phyloP scores from a whole-genome alignment of 2,888 invertebrate genomes.

The Alsophila aescularia region DNA sequence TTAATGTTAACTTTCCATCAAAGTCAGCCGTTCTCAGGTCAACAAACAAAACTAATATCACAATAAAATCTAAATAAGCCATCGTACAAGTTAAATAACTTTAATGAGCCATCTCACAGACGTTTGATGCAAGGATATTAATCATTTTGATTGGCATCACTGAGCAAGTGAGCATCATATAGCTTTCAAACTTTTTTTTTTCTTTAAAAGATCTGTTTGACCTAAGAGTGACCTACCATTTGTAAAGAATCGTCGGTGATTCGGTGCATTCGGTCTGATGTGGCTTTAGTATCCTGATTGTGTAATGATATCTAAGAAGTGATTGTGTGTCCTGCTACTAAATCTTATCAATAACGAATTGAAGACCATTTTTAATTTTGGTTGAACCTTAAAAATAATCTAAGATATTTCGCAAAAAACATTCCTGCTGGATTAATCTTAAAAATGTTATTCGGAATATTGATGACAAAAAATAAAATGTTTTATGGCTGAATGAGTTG shows the following conservation, averaged over 20 bases:
- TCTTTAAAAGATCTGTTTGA: slow-evolving; percentile 38
- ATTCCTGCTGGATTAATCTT: too few species aligned
- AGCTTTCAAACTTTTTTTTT: slow-evolving; percentile 38
- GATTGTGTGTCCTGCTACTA: too few species aligned
- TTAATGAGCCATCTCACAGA: slow-evolving; percentile 50
- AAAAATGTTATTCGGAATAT: too few species aligned
- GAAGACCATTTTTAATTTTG: too few species aligned
- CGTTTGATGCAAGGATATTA: slow-evolving; percentile 49
- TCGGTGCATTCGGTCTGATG: slow-evolving; percentile 2
- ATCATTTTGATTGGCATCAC: slow-evolving; percentile 67
- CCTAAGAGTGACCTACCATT: slow-evolving; percentile 49
- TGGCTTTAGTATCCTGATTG: slow-evolving; percentile 2
- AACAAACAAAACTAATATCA: slow-evolving; percentile 16
- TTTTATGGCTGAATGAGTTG: too few species aligned
- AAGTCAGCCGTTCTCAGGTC: not conserved
- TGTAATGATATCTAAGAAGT: not conserved
- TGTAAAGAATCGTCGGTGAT: slow-evolving; percentile 41
- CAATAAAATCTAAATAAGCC: slow-evolving; percentile 38
- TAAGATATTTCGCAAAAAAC: too few species aligned
- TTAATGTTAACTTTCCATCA: not conserved
- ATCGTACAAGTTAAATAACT: slow-evolving; percentile 35
- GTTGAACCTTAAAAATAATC: too few species aligned
- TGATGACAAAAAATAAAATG: too few species aligned
- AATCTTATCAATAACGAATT: too few species aligned
- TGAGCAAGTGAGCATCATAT: slow-evolving; percentile 61